phyloP scores from a whole-genome alignment of 1,140 invertebrate genomes.

The Macrostomum lignano region DNA sequence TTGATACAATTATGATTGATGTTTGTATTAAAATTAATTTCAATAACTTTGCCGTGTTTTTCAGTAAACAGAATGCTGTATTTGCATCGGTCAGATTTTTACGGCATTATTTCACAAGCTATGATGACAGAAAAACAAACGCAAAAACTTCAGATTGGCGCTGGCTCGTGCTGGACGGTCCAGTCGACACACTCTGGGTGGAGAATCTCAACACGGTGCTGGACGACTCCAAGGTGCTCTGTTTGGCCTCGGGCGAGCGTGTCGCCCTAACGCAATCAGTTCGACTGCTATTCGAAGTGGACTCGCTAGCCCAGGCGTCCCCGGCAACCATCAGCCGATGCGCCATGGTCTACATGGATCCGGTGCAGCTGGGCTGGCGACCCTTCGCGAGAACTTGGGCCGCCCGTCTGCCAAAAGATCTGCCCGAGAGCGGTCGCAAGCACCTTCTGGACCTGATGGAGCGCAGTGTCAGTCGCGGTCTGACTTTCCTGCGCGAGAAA shows the following conservation, averaged over 20 bases:
- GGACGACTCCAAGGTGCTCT: constrained; percentile 23
- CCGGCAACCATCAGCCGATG: constrained; percentile 25
- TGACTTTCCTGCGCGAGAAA: constrained; percentile 12
- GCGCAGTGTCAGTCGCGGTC: constrained; percentile 30
- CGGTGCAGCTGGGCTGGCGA: constrained; percentile 22
- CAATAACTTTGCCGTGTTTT: no score
- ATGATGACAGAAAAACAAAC: no score
- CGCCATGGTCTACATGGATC: constrained; percentile 30
- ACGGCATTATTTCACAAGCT: no score
- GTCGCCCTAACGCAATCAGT: constrained; percentile 18
- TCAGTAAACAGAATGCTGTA: no score
- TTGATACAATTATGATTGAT: no score
- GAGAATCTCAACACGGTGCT: constrained; percentile 28
- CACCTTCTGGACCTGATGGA: constrained; percentile 35
- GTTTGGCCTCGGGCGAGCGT: constrained; percentile 24
- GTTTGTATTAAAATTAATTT: no score
- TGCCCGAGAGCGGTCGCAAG: constrained; percentile 21
- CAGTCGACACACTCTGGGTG: constrained; percentile 25
- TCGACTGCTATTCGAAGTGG: constrained; percentile 24
- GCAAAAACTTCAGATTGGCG: constrained; percentile 12
- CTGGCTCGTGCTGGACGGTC: constrained; percentile 26
- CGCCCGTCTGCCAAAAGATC: constrained; percentile 24
- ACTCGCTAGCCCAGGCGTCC: constrained; percentile 15
- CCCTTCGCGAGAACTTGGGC: constrained; percentile 25
- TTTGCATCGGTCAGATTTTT: no score